Evolutionary conservation across 1,140 invertebrate species (phyloP).

Genomic region (Trichomalopsis sarcophagae): DNA sequence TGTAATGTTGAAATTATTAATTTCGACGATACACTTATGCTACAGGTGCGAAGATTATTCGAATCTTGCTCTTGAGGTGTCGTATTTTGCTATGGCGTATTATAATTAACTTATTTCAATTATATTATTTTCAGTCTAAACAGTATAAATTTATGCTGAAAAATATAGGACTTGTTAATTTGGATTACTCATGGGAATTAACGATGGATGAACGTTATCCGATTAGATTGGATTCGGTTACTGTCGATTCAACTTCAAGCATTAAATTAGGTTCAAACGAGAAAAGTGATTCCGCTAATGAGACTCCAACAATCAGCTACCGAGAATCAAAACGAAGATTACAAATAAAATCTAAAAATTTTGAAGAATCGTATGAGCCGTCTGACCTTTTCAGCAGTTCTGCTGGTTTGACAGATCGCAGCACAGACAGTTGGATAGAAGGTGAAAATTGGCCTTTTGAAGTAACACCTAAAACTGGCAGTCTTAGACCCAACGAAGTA

Average conservation of each 20-base stretch:
- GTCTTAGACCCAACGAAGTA: conserved; percentile 55
- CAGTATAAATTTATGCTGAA: conserved; percentile 54
- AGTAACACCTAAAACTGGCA: conserved; percentile 62
- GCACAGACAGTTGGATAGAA: conserved; percentile 63
- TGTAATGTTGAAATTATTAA: conserved; percentile 59
- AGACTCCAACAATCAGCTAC: not conserved
- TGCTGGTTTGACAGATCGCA: conserved; percentile 57
- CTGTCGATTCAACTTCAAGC: not conserved
- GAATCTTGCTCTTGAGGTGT: conserved; percentile 11
- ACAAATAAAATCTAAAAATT: not conserved
- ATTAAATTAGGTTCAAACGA: not conserved
- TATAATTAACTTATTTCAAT: not conserved
- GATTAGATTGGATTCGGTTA: conserved; percentile 40
- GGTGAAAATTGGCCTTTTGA: conserved; percentile 61
- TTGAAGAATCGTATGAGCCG: too few species aligned
- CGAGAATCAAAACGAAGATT: not conserved
- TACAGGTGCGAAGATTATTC: conserved; percentile 57
- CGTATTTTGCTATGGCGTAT: conserved; percentile 12
- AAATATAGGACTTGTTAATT: conserved; percentile 59
- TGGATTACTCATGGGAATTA: conserved; percentile 60
- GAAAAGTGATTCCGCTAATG: not conserved
- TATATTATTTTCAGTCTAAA: conserved; percentile 52
- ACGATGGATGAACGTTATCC: conserved; percentile 62
- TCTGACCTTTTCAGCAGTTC: conserved; percentile 63
- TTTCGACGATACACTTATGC: conserved; percentile 66